Conservation (phyloP, 2,888 invertebrate genomes). For the Mongoloraphidia duomilia region DNA sequence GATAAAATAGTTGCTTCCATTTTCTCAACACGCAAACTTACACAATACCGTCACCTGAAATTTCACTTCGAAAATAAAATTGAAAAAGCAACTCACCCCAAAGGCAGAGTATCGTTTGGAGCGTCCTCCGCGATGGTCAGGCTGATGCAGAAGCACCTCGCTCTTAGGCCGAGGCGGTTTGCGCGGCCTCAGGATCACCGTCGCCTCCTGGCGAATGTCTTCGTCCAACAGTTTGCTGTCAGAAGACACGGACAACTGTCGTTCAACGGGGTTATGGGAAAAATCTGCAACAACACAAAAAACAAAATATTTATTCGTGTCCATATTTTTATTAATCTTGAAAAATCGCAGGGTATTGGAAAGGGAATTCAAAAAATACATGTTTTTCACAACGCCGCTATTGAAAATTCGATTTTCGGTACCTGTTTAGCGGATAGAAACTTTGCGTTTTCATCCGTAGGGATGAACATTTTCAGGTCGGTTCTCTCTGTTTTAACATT, state of each 20-base stretch:
- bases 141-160: conserved; percentile 78
- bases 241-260: conserved; percentile 82
- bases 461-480: too few relatives aligned
- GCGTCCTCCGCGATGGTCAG: conserved; percentile 46
- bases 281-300: conserved; percentile 46
- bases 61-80: neutral
- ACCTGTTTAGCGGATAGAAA: too few relatives aligned
- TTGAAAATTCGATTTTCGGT: too few relatives aligned
- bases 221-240: conserved; percentile 86
- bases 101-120: conserved; percentile 93
- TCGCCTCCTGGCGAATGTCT: conserved; percentile 75
- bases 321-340: neutral
- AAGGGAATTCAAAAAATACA: too few relatives aligned
- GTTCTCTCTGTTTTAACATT: too few relatives aligned
- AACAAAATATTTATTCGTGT: neutral
- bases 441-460: too few relatives aligned
- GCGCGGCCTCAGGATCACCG: conserved; percentile 78
- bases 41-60: too few relatives aligned
- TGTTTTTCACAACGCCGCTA: too few relatives aligned
- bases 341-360: too few relatives aligned
- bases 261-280: conserved; percentile 60
- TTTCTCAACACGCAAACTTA: too few relatives aligned
- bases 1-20: too few relatives aligned
- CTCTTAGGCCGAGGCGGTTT: conserved; percentile 92
- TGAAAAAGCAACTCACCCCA: conserved; percentile 54